Percentiles rank a stretch among this genome's conserved stretches.
Conservation (phyloP, 1,140 invertebrate species). For the Listronotus bonariensis region DNA sequence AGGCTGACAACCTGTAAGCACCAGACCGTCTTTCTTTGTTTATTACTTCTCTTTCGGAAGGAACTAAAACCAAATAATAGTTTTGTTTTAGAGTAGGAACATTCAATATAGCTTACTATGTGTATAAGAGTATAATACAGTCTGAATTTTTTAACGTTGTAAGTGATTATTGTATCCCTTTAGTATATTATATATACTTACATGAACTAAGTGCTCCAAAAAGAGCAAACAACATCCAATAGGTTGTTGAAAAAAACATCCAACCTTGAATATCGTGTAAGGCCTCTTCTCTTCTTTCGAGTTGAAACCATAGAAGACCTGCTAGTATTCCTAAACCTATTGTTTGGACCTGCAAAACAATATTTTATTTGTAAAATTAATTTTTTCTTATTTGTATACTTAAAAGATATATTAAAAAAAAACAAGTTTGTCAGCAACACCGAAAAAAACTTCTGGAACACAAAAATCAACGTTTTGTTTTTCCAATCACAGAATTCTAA, state of each 20-base stretch:
- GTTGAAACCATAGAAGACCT: constrained; percentile 79
- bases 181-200: constrained; percentile 41
- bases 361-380: background rate
- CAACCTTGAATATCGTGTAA: constrained; percentile 82
- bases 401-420: no score
- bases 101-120: no score
- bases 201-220: constrained; percentile 79
- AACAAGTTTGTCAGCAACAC: no score
- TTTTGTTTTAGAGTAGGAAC: background rate
- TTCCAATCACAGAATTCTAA: no score
- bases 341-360: constrained; percentile 64
- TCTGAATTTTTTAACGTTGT: no score
- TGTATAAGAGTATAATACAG: no score
- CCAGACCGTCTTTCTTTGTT: constrained; percentile 83
- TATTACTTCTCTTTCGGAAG: constrained; percentile 79
- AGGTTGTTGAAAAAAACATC: constrained; percentile 87
- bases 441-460: no score
- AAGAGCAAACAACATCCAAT: constrained; percentile 85
- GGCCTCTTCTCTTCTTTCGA: constrained; percentile 74
- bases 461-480: no score
- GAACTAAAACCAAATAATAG: constrained; percentile 64
- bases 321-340: constrained; percentile 72
- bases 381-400: no score
- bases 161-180: no score
- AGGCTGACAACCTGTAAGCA: constrained; percentile 81